Evolutionary conservation across 2,113 vertebrate species (phyloP), one percentile per base, ranked within the genome.

Genomic region (Hippotragus niger): DNA sequence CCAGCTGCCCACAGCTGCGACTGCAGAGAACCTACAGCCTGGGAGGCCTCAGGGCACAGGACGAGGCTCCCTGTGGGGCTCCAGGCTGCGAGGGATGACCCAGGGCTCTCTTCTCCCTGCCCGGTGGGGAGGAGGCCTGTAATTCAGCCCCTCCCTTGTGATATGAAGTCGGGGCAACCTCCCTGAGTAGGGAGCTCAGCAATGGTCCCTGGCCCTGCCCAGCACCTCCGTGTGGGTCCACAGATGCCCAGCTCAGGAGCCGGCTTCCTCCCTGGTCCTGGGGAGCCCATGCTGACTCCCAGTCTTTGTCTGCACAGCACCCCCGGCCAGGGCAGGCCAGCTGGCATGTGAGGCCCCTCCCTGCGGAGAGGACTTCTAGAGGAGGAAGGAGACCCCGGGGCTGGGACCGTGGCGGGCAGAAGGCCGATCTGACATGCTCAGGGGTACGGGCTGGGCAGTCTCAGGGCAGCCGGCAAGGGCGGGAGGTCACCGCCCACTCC

Each of bases 61-160:
- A 19, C 0, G 8, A 1, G 57, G 47, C 45, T 23, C 25, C 45
- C 45, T 11, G 6, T 15, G 33, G 80, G 14, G 53, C 29, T 16
- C 31, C 31, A 6, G 86, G 58, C 85, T 1, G 13, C 25, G 11
- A 16, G 6, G 31, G 10, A 1, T 4, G 83, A 3, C 13, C 33
- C 0, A 5, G 36, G 29, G n/a, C 45, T 55, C 16, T 7, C 12
- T 27, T 13, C 67, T 40, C 14, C n/a, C n/a, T 36, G 21, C 58
- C 50, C 0, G 2, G 9, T 16, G 1, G 13, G 21, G 52, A 23
- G 52, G 27, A 82, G 9, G 13, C 11, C 11, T 1, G 0, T 31
- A n/a, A 45, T 52, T 16, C 27, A 67, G 71, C 21, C 53, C 55
- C 45, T 47, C 21, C 40, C 3, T n/a, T 53, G 13, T 45, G 91